Evolutionary conservation across 1,140 invertebrate genomes (phyloP), one percentile per base, ranked within the genome.

Genomic region (Scylla paramamosain): DNA sequence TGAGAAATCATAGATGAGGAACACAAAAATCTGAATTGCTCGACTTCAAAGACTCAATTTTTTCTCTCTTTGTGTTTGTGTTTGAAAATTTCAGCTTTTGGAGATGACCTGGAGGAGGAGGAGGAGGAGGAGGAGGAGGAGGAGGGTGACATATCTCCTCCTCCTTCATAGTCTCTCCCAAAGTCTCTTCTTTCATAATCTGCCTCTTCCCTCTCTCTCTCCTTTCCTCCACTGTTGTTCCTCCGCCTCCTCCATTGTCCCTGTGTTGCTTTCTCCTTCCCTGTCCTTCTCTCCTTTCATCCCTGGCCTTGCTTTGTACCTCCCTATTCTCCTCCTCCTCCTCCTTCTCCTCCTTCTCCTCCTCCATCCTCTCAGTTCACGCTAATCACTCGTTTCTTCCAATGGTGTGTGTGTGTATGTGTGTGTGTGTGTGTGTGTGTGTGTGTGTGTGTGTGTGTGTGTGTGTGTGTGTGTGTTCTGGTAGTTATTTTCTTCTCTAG

Each of bases 401-500:
- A 2, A 39, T 39, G 6, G 39, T 39, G 39, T 39, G 39, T 39
- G 39, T 39, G 39, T 39, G 39, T 39, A 6, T 39, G 39, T 39
- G 39, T 46, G 88, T 90, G 32, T 90, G 32, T 90, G 32, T 90
- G 32, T 90, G 32, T 90, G 32, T 46, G 31, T 90, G 32, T 45
- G 32, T 39, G 88, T 90, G 88, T 90, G 88, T 45, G 88, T 45
- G 88, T 90, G 88, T 90, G 29, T 90, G 31, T 90, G 32, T 90
- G 29, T 90, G 31, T 90, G 32, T 90, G 12, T 39, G 39, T 39
- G 39, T 39, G 39, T 39, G 39, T 39, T 39, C 39, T 39, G 39
- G 39, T 39, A 6, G 39, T 39, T n/a, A n/a, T n/a, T n/a, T n/a
- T n/a, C 39, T 6, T 39, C 39, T 39, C 39, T 39, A 2, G 39